These are phyloP conservation scores for Oxyteleia sp. DNA, from an alignment of 2,888 invertebrate genomes.

Conservation along the genomic window DNA sequence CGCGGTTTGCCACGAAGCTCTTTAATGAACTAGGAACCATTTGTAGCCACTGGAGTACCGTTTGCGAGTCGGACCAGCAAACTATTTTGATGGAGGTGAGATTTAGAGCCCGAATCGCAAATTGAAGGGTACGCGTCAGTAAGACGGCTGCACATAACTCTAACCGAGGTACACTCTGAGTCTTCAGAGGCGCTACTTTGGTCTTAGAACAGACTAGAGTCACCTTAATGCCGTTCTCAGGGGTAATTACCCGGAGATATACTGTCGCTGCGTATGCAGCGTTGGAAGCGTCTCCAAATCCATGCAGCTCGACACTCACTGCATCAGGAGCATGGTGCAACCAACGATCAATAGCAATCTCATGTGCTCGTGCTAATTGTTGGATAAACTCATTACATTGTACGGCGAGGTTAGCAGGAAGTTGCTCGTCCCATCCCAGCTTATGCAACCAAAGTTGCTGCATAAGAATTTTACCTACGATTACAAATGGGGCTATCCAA, in stretches of 20 bases:
- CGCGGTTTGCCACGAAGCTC: conserved; percentile 78
- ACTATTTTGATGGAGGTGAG: background rate
- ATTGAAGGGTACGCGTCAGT: background rate
- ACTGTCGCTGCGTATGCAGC: conserved; percentile 71
- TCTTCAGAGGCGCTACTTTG: conserved; percentile 3
- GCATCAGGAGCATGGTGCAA: background rate
- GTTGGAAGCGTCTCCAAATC: conserved; percentile 73
- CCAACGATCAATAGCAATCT: conserved; percentile 26
- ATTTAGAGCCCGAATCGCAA: background rate
- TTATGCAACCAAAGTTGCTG: conserved; percentile 14
- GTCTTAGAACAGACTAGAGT: background rate
- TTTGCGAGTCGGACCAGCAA: conserved; percentile 74
- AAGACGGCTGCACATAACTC: background rate
- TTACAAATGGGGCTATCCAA: background rate
- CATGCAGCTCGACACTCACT: conserved; percentile 35
- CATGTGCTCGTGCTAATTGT: background rate
- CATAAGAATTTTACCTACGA: background rate
- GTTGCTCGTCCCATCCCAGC: background rate
- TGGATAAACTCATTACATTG: background rate
- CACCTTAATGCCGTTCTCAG: background rate
- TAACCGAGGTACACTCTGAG: background rate
- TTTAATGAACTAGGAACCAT: conserved; percentile 68
- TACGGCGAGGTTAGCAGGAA: background rate
- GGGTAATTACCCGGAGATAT: conserved; percentile 33
- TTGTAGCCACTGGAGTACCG: conserved; percentile 74